phyloP scores from a whole-genome alignment of 2,113 vertebrate genomes.

The Helogale parvula region DNA sequence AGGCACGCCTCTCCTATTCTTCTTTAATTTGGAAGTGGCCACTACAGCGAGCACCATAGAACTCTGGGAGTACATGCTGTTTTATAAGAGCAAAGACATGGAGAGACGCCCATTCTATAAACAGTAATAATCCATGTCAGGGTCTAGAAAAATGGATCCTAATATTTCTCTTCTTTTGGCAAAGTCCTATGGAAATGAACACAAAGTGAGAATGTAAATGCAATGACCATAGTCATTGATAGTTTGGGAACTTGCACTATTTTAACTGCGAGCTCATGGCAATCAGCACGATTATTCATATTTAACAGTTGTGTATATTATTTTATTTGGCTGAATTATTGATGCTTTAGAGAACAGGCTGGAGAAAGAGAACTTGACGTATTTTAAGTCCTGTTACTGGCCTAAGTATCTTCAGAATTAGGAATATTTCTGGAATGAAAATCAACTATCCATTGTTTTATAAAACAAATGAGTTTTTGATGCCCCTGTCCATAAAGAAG shows the following conservation, averaged over 20 bases:
- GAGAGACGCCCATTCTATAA: not conserved
- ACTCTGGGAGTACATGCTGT: not conserved
- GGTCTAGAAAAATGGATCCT: not conserved
- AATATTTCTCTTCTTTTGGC: not conserved
- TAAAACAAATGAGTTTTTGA: slow-evolving; percentile 45
- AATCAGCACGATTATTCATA: not conserved
- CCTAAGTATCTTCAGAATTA: not conserved
- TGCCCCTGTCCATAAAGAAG: not conserved
- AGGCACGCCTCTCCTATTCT: not conserved
- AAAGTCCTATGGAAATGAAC: slow-evolving; percentile 20
- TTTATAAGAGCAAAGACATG: not conserved
- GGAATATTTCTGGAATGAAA: slow-evolving; percentile 5
- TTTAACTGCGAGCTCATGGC: not conserved
- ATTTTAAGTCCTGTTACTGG: not conserved
- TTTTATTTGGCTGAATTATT: slow-evolving; percentile 16
- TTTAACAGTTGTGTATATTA: not conserved
- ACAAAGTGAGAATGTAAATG: not conserved
- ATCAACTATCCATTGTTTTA: not conserved
- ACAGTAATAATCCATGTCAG: not conserved
- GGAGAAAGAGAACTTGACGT: not conserved
- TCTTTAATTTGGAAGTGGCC: not conserved
- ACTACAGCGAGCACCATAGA: not conserved
- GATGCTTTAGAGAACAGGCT: not conserved
- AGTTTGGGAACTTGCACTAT: not conserved
- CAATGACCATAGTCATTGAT: not conserved